Conservation (phyloP, 2,888 invertebrate species). For the Stegana nigrithorax region DNA sequence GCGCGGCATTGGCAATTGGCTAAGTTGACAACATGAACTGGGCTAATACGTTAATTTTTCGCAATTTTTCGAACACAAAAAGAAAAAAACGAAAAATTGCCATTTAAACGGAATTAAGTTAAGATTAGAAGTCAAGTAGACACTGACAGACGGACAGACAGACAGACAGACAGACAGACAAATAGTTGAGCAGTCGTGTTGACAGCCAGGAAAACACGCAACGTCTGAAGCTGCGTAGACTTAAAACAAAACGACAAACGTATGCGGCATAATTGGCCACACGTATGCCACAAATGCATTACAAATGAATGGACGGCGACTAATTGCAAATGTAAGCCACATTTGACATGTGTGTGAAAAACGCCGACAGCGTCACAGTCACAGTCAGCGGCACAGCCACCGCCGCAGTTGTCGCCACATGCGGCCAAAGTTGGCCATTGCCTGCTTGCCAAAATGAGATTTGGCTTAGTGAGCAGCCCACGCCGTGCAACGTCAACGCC, state of each 20-base stretch:
- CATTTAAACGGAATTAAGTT: slow-evolving; percentile 19
- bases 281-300: slow-evolving; percentile 11
- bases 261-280: slow-evolving; percentile 6
- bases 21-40: too few relatives aligned
- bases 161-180: slow-evolving; percentile 31
- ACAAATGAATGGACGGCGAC: not conserved
- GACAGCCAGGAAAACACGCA: too few relatives aligned
- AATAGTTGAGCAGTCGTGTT: too few relatives aligned
- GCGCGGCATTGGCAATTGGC: slow-evolving; percentile 21
- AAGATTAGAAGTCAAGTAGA: not conserved
- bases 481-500: not conserved
- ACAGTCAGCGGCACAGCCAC: not conserved
- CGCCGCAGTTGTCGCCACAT: too few relatives aligned
- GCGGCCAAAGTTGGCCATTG: too few relatives aligned
- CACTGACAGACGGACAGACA: not conserved
- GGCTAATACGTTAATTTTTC: slow-evolving; percentile 49
- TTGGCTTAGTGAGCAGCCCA: too few relatives aligned
- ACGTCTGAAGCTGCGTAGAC: slow-evolving; percentile 35
- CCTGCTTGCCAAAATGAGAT: too few relatives aligned
- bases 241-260: not conserved
- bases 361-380: not conserved
- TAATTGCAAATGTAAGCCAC: not conserved
- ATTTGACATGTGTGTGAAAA: slow-evolving; percentile 1
- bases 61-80: slow-evolving; percentile 44
- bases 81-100: slow-evolving; percentile 27